A percentile compares a stretch with the other conserved stretches of the same genome.
These are phyloP conservation scores for Aleiodes testaceus DNA, from an alignment of 2,888 invertebrate genomes.

Conservation along the genomic window DNA sequence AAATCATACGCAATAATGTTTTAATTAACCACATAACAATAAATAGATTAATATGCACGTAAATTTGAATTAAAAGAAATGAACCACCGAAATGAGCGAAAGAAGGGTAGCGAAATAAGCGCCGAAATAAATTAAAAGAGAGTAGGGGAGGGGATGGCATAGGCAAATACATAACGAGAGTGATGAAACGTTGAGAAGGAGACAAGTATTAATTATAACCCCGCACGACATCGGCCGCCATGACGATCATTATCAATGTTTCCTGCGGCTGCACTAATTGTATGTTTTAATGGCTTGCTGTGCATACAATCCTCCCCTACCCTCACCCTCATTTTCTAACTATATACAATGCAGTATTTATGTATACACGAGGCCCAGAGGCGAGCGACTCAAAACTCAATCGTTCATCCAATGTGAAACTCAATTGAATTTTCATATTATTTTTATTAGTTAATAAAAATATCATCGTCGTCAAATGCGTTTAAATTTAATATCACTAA, in stretches of 20 bases:
- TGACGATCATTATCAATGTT: constrained; percentile 65
- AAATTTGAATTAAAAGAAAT: background rate
- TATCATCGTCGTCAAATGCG: background rate
- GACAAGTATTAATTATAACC: constrained; percentile 42
- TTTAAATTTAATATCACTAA: too few relatives aligned
- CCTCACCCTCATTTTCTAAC: background rate
- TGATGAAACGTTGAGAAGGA: constrained; percentile 28
- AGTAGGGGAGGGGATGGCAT: background rate
- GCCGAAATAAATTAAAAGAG: constrained; percentile 1
- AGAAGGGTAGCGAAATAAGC: constrained; percentile 15
- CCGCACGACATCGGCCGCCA: constrained; percentile 45
- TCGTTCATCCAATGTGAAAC: background rate
- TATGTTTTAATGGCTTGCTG: constrained; percentile 68
- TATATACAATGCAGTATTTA: constrained; percentile 7
- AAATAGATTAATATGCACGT: constrained; percentile 8
- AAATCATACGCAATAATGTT: constrained; percentile 10
- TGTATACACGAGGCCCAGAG: constrained; percentile 21
- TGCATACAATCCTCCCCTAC: constrained; percentile 50
- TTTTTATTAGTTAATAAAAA: background rate
- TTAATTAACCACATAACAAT: constrained; percentile 6
- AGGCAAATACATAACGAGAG: background rate
- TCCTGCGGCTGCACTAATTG: constrained; percentile 69
- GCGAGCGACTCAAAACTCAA: constrained; percentile 14
- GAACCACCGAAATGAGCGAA: constrained; percentile 27
- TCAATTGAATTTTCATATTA: constrained; percentile 1